Percentiles rank a stretch among this genome's conserved stretches.
These are phyloP conservation scores for Bovichtus variegatus DNA, from an alignment of 2,797 vertebrate species.

Conservation along the genomic window DNA sequence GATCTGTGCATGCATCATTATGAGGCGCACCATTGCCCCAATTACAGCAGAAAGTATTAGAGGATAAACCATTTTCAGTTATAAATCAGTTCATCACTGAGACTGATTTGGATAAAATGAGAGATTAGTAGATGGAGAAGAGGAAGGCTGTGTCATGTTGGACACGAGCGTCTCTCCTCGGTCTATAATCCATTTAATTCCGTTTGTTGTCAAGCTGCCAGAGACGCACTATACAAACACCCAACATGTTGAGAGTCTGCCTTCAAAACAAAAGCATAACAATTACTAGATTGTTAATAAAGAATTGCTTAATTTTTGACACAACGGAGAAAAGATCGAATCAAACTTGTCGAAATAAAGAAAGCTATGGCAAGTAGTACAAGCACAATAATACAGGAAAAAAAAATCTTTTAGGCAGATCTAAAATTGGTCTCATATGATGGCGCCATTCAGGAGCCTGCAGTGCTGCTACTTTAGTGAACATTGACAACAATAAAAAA, in stretches of 20 bases:
- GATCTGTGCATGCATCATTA: constrained; percentile 1
- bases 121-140: not conserved
- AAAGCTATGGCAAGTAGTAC: not conserved
- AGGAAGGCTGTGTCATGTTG: not conserved
- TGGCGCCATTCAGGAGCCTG: too few relatives aligned
- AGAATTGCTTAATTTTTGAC: not conserved
- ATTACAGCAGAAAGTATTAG: not conserved
- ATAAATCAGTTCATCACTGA: not conserved
- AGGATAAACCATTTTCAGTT: not conserved
- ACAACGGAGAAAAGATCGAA: not conserved
- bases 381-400: not conserved
- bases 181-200: constrained; percentile 30
- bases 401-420: not conserved
- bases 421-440: not conserved
- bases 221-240: not conserved
- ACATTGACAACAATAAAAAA: too few relatives aligned
- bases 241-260: not conserved
- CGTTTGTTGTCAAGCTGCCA: not conserved
- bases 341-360: rapidly evolving
- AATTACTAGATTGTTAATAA: too few relatives aligned
- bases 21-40: constrained; percentile 4
- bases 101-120: not conserved
- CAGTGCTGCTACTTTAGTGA: too few relatives aligned
- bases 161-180: not conserved
- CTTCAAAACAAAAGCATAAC: constrained; percentile 35